A percentile compares a stretch with the other conserved stretches of the same genome.
These are phyloP conservation scores for Podarcis siculus DNA, from an alignment of 2,797 vertebrate genomes.

Conservation along the genomic window DNA sequence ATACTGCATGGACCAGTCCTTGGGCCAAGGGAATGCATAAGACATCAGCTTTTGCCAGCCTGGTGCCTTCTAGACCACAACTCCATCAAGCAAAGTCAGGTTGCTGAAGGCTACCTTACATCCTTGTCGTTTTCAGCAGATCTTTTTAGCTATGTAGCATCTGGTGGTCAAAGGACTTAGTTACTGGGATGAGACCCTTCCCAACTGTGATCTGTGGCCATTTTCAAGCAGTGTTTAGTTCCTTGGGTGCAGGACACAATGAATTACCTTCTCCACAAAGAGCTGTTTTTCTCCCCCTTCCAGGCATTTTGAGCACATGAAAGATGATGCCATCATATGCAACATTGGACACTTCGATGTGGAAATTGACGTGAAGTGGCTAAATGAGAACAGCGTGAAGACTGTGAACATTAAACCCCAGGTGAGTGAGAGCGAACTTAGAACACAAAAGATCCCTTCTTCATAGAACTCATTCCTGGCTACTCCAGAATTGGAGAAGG, in stretches of 20 bases:
- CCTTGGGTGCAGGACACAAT: neutral
- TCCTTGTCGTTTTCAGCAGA: neutral
- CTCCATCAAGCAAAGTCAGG: too few species aligned
- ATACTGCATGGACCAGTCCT: neutral
- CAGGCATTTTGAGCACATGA: slow-evolving; percentile 97
- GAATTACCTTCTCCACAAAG: neutral
- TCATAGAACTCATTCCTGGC: neutral
- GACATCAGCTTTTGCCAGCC: neutral
- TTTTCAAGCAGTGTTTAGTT: neutral
- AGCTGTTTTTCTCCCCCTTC: neutral
- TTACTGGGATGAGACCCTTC: neutral
- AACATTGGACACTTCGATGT: slow-evolving; percentile 98
- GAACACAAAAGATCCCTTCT: neutral
- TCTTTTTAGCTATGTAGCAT: neutral
- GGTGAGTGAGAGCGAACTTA: slow-evolving; percentile 74
- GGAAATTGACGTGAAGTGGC: slow-evolving; percentile 96
- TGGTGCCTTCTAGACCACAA: too few species aligned
- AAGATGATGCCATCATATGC: slow-evolving; percentile 95
- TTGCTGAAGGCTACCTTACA: too few species aligned
- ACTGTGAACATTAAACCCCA: slow-evolving; percentile 95
- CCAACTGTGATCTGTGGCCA: neutral
- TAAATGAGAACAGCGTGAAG: slow-evolving; percentile 86
- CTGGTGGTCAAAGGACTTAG: neutral
- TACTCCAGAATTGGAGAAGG: neutral
- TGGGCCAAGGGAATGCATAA: neutral